These are phyloP conservation scores for Acanthococcus lagerstroemiae DNA, from an alignment of 2,888 invertebrate species.

Conservation along the genomic window DNA sequence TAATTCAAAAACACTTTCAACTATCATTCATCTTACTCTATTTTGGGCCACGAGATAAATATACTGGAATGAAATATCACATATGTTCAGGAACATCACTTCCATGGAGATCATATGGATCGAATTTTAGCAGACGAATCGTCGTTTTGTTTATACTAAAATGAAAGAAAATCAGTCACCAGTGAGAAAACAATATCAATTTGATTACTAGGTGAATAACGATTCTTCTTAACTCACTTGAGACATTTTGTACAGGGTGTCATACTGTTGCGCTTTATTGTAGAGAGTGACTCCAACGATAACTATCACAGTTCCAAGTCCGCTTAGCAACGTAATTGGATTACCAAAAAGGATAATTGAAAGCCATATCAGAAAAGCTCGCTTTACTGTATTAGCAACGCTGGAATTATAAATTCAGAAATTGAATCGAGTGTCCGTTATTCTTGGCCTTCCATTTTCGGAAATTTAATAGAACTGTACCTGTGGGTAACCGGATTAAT, in stretches of 20 bases:
- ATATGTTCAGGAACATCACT: slow-evolving; percentile 11
- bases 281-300: slow-evolving; percentile 63
- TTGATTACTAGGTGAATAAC: neutral
- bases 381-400: slow-evolving; percentile 68
- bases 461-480: slow-evolving; percentile 41
- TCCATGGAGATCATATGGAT: slow-evolving; percentile 14
- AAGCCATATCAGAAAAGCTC: slow-evolving; percentile 67
- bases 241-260: slow-evolving; percentile 37
- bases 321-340: slow-evolving; percentile 60
- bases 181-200: slow-evolving; percentile 1
- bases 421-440: neutral
- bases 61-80: slow-evolving; percentile 23
- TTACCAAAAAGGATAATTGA: slow-evolving; percentile 65
- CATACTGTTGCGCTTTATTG: slow-evolving; percentile 58
- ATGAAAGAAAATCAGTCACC: neutral
- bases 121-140: slow-evolving; percentile 6
- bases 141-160: slow-evolving; percentile 13
- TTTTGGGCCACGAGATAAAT: too few species aligned
- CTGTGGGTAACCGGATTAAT: slow-evolving; percentile 71
- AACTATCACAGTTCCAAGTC: slow-evolving; percentile 59
- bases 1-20: too few species aligned
- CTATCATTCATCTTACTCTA: too few species aligned
- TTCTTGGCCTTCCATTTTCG: neutral
- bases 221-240: slow-evolving; percentile 5
- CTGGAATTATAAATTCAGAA: slow-evolving; percentile 44